These are phyloP conservation scores for Siniperca undulata DNA, from an alignment of 2,797 vertebrate genomes.

Conservation along the genomic window DNA sequence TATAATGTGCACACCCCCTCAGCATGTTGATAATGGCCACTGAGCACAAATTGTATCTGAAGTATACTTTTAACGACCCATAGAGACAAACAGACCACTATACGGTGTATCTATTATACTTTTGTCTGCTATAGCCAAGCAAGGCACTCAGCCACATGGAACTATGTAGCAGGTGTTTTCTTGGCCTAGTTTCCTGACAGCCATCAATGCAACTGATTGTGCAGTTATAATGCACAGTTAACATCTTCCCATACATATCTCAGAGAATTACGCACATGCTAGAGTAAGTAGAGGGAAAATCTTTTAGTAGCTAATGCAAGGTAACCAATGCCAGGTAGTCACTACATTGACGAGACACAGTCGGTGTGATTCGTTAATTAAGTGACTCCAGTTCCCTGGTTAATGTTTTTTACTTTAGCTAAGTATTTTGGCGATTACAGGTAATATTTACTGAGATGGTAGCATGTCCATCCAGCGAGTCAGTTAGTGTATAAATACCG, in stretches of 20 bases:
- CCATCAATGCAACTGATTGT: background rate
- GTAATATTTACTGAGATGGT: too few relatives aligned
- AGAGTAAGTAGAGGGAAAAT: background rate
- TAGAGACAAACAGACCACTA: background rate
- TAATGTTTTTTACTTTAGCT: too few relatives aligned
- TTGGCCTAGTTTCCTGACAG: background rate
- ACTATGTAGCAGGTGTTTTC: background rate
- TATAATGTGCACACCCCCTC: background rate
- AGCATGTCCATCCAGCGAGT: too few relatives aligned
- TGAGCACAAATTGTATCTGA: constrained; percentile 7
- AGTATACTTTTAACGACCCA: constrained; percentile 1
- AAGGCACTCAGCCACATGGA: background rate
- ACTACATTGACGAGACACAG: too few relatives aligned
- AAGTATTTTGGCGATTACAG: too few relatives aligned
- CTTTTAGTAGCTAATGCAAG: background rate
- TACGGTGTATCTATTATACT: background rate
- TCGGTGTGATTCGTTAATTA: too few relatives aligned
- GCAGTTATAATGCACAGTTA: background rate
- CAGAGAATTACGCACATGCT: background rate
- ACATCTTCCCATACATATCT: background rate
- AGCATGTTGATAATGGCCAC: background rate
- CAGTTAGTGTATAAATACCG: too few relatives aligned
- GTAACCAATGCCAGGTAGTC: background rate
- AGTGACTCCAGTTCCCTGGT: too few relatives aligned
- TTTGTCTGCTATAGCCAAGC: background rate